Evolutionary conservation across 2,113 vertebrate species (phyloP), one percentile per base, ranked within the genome.

Genomic region (Oriolus oriolus): DNA sequence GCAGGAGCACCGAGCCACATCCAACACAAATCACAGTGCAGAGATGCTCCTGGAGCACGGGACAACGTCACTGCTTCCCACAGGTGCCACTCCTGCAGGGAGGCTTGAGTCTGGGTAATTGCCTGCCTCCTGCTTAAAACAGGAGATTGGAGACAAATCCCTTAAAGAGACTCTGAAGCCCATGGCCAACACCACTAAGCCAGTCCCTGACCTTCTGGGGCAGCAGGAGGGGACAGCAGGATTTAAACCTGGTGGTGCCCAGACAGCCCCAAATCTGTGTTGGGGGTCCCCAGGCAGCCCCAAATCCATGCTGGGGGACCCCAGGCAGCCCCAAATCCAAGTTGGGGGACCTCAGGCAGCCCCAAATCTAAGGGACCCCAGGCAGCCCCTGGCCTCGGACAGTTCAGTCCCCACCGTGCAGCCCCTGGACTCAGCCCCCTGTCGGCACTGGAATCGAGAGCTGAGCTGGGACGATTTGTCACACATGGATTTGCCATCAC

Each of bases 391-490:
- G 42, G 11, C 60, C 74, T 16, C 1, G 2, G 13, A 1, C 9
- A 2, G 10, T 3, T 24, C 5, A 4, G 45, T 3, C 16, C 52
- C 21, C 52, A 16, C 6, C 3, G 0, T 9, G 18, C 50, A 73
- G 69, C 11, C 11, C 19, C 6, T 0, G 9, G 16, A 1, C 14
- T 7, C 52, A 45, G 47, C 42, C 41, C 83, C 9, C 0, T 7
- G 76, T 0, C 12, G 7, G 2, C 3, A 4, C 44, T 15, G 31
- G 16, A 4, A 21, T 3, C 1, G 0, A 31, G 57, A 19, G 27
- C 68, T 28, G 5, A 14, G 28, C 35, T 14, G 10, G 73, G 42
- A 8, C 54, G 57, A 26, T 33, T 75, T 42, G 11, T 30, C n/a
- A 31, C 33, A 3, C 16, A 3, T 11, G 39, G 76, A 45, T 92